Evolutionary conservation across 2,113 vertebrate genomes (phyloP), one percentile per base, ranked within the genome.

Genomic region (Argyrosomus japonicus): DNA sequence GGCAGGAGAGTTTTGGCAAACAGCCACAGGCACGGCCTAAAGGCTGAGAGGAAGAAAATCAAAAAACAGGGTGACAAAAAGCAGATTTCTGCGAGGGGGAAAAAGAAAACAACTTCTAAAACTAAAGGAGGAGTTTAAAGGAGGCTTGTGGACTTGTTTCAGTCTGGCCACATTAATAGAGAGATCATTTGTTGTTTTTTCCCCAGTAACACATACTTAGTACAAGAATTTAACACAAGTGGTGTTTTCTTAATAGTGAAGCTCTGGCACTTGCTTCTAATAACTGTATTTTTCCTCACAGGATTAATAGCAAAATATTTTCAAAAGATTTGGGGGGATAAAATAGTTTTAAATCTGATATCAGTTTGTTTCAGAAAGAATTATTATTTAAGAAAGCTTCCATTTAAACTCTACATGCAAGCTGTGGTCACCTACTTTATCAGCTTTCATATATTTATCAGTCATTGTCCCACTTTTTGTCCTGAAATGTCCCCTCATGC

Each of bases 1-100:
- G 40, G 70, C 62, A 54, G 70, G 50, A 74, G 29, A 29, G 70
- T 40, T 36, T 81, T 56, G 76, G 81, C 60, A 12, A 69, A 58
- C 77, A 79, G 86, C 90, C 88, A 70, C 36, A 68, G 84, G 86
- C 86, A 64, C 17, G 47, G 84, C 84, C 84, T 51, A 0, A 40
- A 63, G 80, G 86, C 83, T 27, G 63, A 65, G 73, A 56, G 53
- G 76, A 29, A 27, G 56, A 50, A 61, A 78, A 77, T 81, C 75
- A 72, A 56, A 40, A 78, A 77, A 67, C 77, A 85, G 29, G n/a
- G 68, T 77, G 60, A 80, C 77, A 72, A 78, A 76, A 81, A 64
- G 47, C 56, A 57, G 45, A 51, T 75, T 70, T 71, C 1, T 40
- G 19, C 5, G 6, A 62, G 11, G 9, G 3, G 12, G 1, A 14